Percentiles rank a stretch among this genome's conserved stretches.
Conservation (phyloP, 2,888 invertebrate species). For the Coelopa pilipes region DNA sequence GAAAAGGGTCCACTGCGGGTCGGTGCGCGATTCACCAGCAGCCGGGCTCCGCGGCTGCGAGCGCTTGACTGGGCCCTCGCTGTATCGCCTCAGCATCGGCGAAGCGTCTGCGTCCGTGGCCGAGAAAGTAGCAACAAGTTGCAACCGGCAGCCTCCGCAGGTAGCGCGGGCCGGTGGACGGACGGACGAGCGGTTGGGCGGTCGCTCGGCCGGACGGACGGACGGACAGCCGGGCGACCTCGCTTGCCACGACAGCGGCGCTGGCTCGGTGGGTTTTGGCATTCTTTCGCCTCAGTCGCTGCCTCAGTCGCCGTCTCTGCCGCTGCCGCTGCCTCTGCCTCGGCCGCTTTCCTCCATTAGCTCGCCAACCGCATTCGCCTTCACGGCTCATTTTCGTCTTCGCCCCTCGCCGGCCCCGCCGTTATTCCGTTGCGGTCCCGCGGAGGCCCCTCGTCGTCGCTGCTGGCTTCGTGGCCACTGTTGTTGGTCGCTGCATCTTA, state of each 20-base stretch:
- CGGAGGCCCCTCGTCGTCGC: not conserved
- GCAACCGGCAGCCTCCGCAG: slow-evolving; percentile 16
- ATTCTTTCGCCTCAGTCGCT: not conserved
- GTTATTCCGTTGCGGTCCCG: not conserved
- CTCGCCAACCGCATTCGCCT: slow-evolving; percentile 18
- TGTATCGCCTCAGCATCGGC: not conserved
- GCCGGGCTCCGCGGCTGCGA: too few relatives aligned
- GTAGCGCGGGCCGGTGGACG: not conserved
- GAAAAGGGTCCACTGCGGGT: not conserved
- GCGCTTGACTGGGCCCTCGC: not conserved
- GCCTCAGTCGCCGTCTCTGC: not conserved
- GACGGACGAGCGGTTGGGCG: not conserved
- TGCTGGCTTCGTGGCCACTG: not conserved
- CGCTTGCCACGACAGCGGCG: not conserved
- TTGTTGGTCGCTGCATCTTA: slow-evolving; percentile 16
- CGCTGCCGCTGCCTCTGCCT: not conserved
- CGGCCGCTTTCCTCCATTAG: not conserved
- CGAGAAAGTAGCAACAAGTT: slow-evolving; percentile 11
- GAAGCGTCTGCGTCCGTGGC: not conserved
- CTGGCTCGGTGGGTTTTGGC: not conserved
- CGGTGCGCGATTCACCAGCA: not conserved
- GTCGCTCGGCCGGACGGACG: not conserved
- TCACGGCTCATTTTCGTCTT: not conserved
- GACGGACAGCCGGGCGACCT: not conserved
- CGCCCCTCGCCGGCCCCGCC: not conserved